Base-by-base conservation (phyloP, 2,113 vertebrate species). In the Chaenocephalus aceratus region DNA sequence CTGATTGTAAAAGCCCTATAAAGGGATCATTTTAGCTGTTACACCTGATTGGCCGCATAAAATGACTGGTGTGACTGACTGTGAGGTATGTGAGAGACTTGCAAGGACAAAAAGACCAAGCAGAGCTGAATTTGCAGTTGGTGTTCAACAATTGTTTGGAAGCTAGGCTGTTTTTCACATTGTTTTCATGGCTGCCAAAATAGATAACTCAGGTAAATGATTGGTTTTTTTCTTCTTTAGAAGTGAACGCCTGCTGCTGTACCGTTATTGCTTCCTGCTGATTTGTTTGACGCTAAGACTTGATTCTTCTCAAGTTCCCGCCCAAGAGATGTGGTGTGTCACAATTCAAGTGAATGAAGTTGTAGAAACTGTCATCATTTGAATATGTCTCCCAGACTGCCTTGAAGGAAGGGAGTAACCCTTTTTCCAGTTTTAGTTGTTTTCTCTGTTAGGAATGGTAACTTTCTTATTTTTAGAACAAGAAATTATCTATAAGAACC, bases 191-290 rank as follows among this genome's bases (percentile, higher is more conserved):
- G 26, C 57, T 15, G 57, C 26, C 1, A 7, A 15, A 1, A 14
- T 15, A 59, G 14, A 18, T 15, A 60, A 4, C 7, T 16, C 16
- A 9, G 7, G 34, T 16, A 36, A 8, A 30, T 2, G 57, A 34
- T 60, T 41, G 10, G 58, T 41, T 60, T 26, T 26, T 15, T 58
- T 6, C 26, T 58, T 12, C 23, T 58, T 58, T 30, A 58, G 56
- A 26, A 58, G 26, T 14, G 5, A 13, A 57, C 6, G 56, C 26
- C 56, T 30, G 6, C 51, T 52, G 56, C 26, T 13, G 8, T 26
- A 46, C 44, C 44, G 21, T 41, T 7, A 23, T 46, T 46, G 68
- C 54, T 18, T 57, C 66, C 66, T 23, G 66, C 34, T 70, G 67
- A 14, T 16, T 61, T 44, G 36, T 41, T 14, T 36, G 58, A 60